These are phyloP conservation scores for Ethmia dodecea DNA, from an alignment of 2,888 invertebrate species.

Conservation along the genomic window DNA sequence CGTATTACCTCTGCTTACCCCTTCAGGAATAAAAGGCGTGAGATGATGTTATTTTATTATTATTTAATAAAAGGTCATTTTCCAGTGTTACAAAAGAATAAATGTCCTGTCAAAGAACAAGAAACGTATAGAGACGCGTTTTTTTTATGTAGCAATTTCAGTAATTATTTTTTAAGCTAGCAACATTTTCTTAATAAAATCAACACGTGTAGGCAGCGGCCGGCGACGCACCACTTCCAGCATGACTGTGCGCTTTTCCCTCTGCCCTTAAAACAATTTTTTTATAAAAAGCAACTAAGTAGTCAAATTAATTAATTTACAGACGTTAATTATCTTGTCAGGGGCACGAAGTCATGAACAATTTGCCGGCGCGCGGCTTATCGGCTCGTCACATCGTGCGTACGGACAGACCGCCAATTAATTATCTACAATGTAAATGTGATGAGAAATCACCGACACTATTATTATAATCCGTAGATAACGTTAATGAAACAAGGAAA, in stretches of 20 bases:
- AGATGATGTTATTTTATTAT: too few species aligned
- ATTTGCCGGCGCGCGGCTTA: constrained; percentile 50
- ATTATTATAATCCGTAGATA: constrained; percentile 18
- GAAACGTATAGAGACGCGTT: too few species aligned
- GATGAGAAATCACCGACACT: constrained; percentile 58
- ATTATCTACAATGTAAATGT: constrained; percentile 36
- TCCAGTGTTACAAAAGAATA: too few species aligned
- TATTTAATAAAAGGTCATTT: too few species aligned
- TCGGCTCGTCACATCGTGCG: constrained; percentile 60
- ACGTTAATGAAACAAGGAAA: constrained; percentile 10
- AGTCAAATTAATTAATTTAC: constrained; percentile 68
- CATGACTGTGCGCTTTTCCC: constrained; percentile 51
- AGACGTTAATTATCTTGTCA: constrained; percentile 72
- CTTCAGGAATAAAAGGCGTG: too few species aligned
- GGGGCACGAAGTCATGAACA: constrained; percentile 51
- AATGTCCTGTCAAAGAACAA: too few species aligned
- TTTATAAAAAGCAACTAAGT: constrained; percentile 42
- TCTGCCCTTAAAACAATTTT: constrained; percentile 48
- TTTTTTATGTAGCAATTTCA: too few species aligned
- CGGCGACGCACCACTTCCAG: too few species aligned
- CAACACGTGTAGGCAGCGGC: too few species aligned
- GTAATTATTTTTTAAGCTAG: too few species aligned
- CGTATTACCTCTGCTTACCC: too few species aligned
- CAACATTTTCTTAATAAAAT: too few species aligned
- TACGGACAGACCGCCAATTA: constrained; percentile 30